Conservation (phyloP, 2,797 vertebrate genomes). For the Rousettus madagascariensis region DNA sequence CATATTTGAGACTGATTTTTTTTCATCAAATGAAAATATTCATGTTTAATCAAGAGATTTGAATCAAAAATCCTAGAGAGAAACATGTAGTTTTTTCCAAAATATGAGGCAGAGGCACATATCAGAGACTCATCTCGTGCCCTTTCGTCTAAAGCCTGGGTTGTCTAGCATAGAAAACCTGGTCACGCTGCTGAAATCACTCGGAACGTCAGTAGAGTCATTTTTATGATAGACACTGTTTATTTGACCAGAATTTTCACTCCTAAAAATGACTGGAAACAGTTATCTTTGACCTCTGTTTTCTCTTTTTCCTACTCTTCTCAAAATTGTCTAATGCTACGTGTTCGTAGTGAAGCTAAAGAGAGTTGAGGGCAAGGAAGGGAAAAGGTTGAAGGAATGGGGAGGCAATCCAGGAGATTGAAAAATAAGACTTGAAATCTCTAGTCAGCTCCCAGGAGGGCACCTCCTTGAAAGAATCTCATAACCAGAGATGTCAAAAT, state of each 20-base stretch:
- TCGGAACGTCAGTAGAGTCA: background rate
- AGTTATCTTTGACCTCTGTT: background rate
- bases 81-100: background rate
- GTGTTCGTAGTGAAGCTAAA: background rate
- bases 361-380: background rate
- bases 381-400: background rate
- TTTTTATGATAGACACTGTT: constrained; percentile 50
- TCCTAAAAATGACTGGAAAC: constrained; percentile 44
- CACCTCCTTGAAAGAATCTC: background rate
- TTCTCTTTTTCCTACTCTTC: background rate
- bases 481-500: background rate
- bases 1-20: background rate
- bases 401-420: background rate
- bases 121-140: background rate
- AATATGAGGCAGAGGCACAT: background rate
- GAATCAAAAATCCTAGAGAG: constrained; percentile 23
- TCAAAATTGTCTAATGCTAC: constrained; percentile 26
- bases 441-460: background rate
- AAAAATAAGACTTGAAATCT: background rate
- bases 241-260: constrained; percentile 37
- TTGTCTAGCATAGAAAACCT: background rate
- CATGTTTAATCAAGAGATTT: constrained; percentile 25
- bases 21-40: constrained; percentile 18
- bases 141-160: background rate
- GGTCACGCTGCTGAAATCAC: background rate